phyloP scores from a whole-genome alignment of 2,797 vertebrate genomes.

The Melanotaenia parkinsoni region DNA sequence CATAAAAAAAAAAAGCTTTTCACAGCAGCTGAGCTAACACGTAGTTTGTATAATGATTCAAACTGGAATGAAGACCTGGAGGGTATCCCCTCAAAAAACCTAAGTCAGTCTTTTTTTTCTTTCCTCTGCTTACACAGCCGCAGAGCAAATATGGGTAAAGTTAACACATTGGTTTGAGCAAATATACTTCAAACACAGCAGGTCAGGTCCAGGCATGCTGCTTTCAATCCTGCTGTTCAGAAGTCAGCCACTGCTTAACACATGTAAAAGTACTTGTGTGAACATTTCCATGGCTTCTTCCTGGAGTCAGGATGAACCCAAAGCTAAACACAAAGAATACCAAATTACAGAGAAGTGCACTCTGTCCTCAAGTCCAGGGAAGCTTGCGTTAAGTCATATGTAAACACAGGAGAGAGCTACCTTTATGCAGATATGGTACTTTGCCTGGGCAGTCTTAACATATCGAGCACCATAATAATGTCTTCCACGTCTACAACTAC shows the following conservation, averaged over 20 bases:
- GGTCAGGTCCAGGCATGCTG: constrained; percentile 62
- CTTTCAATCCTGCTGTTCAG: constrained; percentile 41
- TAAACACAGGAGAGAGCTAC: constrained; percentile 46
- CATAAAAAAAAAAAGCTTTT: background rate
- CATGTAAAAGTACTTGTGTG: constrained; percentile 19
- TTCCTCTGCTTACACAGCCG: constrained; percentile 21
- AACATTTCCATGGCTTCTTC: constrained; percentile 22
- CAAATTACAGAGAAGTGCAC: constrained; percentile 52
- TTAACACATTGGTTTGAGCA: constrained; percentile 61
- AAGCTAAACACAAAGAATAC: constrained; percentile 33
- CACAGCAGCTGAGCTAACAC: background rate
- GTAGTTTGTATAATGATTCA: constrained; percentile 41
- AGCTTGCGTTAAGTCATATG: constrained; percentile 31
- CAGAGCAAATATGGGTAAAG: constrained; percentile 53
- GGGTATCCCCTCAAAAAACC: constrained; percentile 43
- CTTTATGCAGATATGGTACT: constrained; percentile 6
- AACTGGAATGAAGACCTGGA: constrained; percentile 40
- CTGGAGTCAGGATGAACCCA: constrained; percentile 17
- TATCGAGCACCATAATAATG: constrained; percentile 6
- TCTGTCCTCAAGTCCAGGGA: constrained; percentile 35
- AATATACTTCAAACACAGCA: constrained; percentile 66
- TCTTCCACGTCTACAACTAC: background rate
- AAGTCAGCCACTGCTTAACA: constrained; percentile 36
- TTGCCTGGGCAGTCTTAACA: background rate
- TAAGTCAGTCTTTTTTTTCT: constrained; percentile 33